Evolutionary conservation across 2,888 invertebrate genomes (phyloP), one percentile per base, ranked within the genome.

Genomic region (Drosophila flavopinicola): DNA sequence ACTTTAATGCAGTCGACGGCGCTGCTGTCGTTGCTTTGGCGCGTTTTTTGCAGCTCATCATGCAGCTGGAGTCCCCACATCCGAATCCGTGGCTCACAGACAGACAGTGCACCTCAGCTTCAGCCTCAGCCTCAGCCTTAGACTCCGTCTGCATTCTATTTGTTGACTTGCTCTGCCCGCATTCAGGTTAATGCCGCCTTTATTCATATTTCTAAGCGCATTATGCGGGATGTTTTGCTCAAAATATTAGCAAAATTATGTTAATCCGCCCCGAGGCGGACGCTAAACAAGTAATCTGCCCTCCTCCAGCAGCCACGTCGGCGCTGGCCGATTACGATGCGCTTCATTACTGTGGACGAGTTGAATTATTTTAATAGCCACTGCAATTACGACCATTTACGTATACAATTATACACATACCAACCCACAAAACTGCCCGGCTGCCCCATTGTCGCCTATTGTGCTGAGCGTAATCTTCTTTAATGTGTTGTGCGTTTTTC

Each of bases 191-290:
- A 80, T 80, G 67, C 83, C 56, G 75, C 49, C 63, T 79, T 79
- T 79, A 83, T 83, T 75, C 64, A 75, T 60, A 73, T 65, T 78
- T 79, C 73, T 78, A 83, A 83, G 74, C 83, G 75, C 66, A 78
- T 79, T 75, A 79, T 77, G 64, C 60, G 37, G 44, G 32, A 24
- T 75, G 53, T 44, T 61, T 42, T 53, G 60, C 58, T 73, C 42
- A 71, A 70, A 73, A 77, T 73, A 79, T 79, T 73, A 73, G 73
- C 64, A 47, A 61, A 83, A 73, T 83, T 73, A 75, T 78, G 79
- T 73, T 77, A 83, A 79, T 64, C 79, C 72, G 30, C 47, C 30
- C 15, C 27, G 35, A 51, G 64, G 53, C 38, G 47, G 32, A 27
- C 33, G 41, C 53, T 42, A 38, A 17, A 27, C 49, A 38, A 56